Evolutionary conservation across 2,797 vertebrate species (phyloP).

Genomic region (Anniella stebbinsi): DNA sequence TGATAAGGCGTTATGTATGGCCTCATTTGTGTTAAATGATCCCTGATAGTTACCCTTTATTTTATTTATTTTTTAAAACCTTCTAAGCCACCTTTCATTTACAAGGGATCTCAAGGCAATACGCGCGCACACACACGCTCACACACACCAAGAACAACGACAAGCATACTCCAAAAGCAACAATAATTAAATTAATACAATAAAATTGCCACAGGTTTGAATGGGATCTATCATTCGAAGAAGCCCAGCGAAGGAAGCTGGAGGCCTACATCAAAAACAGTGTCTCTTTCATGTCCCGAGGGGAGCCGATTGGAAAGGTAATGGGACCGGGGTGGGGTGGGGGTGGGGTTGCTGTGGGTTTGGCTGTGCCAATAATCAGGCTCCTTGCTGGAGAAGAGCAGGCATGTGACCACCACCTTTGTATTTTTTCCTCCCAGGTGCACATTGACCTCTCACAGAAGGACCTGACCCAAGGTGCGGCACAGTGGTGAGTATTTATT

Average conservation of each 20-base stretch:
- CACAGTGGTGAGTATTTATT: conserved; percentile 92
- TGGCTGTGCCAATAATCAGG: background rate
- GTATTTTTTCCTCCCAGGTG: conserved; percentile 76
- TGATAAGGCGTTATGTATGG: background rate
- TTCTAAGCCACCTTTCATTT: background rate
- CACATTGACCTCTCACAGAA: conserved; percentile 87
- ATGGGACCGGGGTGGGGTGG: background rate
- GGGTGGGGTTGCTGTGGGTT: background rate
- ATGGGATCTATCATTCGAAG: conserved; percentile 89
- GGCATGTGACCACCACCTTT: background rate
- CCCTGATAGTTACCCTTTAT: background rate
- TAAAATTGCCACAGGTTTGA: conserved; percentile 83
- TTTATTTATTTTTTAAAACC: background rate
- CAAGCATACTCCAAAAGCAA: background rate
- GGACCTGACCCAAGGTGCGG: conserved; percentile 84
- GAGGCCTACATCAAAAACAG: conserved; percentile 91
- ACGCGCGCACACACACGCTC: no score
- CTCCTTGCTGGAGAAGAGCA: background rate
- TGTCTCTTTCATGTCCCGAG: conserved; percentile 91
- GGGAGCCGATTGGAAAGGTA: conserved; percentile 93
- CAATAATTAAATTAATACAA: background rate
- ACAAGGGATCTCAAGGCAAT: background rate
- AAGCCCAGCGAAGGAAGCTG: conserved; percentile 83
- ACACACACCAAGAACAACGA: no score
- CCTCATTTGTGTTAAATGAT: background rate